Conservation (phyloP, 1,140 invertebrate species). For the Megalopta genalis region DNA sequence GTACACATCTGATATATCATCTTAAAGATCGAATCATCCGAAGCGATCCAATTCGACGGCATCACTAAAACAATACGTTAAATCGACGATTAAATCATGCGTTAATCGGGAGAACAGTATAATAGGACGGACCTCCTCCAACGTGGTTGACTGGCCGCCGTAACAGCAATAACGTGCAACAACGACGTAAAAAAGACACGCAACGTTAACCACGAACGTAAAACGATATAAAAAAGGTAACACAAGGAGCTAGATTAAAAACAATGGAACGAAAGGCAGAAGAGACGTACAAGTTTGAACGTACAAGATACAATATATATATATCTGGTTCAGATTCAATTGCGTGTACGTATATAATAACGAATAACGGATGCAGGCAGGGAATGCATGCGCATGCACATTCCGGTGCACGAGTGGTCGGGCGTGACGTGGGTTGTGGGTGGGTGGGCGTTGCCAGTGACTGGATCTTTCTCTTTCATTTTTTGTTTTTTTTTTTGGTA, state of each 20-base stretch:
- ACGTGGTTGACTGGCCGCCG: slow-evolving; percentile 48
- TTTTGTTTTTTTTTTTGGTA: slow-evolving; percentile 30
- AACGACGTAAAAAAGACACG: slow-evolving; percentile 71
- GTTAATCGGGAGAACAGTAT: too few species aligned
- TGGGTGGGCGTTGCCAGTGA: slow-evolving; percentile 73
- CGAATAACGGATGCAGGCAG: slow-evolving; percentile 66
- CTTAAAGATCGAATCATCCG: too few species aligned
- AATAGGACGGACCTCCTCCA: slow-evolving; percentile 31
- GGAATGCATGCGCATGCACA: slow-evolving; percentile 76
- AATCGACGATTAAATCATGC: too few species aligned
- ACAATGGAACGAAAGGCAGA: slow-evolving; percentile 47
- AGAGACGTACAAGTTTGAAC: slow-evolving; percentile 58
- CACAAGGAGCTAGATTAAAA: slow-evolving; percentile 29
- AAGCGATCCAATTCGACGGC: too few species aligned
- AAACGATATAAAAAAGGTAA: slow-evolving; percentile 55
- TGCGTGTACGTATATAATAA: slow-evolving; percentile 61
- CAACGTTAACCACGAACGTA: slow-evolving; percentile 57
- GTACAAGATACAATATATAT: slow-evolving; percentile 54
- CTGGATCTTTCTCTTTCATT: slow-evolving; percentile 61
- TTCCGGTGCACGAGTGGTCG: slow-evolving; percentile 75
- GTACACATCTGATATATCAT: too few species aligned
- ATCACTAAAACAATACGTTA: too few species aligned
- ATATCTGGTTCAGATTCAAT: slow-evolving; percentile 59
- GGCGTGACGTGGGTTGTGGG: slow-evolving; percentile 71
- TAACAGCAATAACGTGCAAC: slow-evolving; percentile 73